phyloP scores from a whole-genome alignment of 2,888 invertebrate genomes.

The Aricia artaxerxes region DNA sequence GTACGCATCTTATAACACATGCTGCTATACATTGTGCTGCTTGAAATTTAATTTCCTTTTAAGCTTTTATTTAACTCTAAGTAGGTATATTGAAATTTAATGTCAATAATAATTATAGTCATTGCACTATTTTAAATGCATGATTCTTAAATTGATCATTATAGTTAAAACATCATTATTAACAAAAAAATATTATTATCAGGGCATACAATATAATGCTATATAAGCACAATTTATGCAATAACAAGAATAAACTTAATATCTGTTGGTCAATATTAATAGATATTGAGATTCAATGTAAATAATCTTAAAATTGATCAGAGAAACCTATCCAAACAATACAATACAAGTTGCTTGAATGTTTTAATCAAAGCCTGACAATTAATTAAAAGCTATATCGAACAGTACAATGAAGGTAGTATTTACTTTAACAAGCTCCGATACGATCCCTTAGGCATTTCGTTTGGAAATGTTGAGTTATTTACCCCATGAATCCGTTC shows the following conservation, averaged over 20 bases:
- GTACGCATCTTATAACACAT: too few relatives aligned
- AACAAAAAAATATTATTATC: too few relatives aligned
- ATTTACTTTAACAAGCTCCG: constrained; percentile 50
- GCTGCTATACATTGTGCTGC: too few relatives aligned
- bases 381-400: constrained; percentile 69
- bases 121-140: too few relatives aligned
- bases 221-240: neutral
- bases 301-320: constrained; percentile 33
- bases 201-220: neutral
- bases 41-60: too few relatives aligned
- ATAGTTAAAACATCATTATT: too few relatives aligned
- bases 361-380: constrained; percentile 69
- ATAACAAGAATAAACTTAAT: constrained; percentile 27
- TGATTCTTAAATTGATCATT: too few relatives aligned
- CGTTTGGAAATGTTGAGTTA: constrained; percentile 10
- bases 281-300: constrained; percentile 32
- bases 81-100: too few relatives aligned
- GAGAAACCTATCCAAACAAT: constrained; percentile 66
- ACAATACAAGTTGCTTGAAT: constrained; percentile 64
- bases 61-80: too few relatives aligned
- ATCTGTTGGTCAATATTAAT: constrained; percentile 33
- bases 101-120: too few relatives aligned
- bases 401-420: constrained; percentile 54
- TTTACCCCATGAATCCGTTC: constrained; percentile 9
- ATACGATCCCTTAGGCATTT: constrained; percentile 34